Percentiles rank a stretch among this genome's conserved stretches.
phyloP scores from a whole-genome alignment of 2,888 invertebrate species.

The Gastrophysa polygoni region DNA sequence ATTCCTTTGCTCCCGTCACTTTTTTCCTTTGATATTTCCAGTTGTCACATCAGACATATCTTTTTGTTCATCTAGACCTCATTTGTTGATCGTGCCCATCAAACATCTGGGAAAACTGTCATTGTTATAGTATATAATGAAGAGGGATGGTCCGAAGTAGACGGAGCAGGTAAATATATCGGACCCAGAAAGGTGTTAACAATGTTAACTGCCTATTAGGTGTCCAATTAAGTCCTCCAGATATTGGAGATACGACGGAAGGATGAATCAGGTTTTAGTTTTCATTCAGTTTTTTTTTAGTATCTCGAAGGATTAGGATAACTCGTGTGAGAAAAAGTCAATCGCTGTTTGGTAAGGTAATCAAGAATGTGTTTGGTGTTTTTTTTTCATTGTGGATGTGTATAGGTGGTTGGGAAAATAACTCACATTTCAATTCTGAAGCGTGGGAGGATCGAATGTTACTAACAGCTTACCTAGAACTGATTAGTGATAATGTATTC shows the following conservation, averaged over 20 bases:
- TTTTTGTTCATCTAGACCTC: background rate
- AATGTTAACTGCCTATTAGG: slow-evolving; percentile 25
- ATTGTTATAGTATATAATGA: slow-evolving; percentile 14
- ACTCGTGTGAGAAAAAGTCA: background rate
- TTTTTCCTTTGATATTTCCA: too few species aligned
- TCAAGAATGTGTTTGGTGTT: background rate
- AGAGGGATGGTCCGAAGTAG: slow-evolving; percentile 12
- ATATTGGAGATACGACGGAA: background rate
- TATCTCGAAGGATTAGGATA: background rate
- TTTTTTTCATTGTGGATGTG: background rate
- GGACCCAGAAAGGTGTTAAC: slow-evolving; percentile 24
- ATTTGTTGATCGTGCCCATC: slow-evolving; percentile 4
- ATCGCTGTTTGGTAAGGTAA: background rate
- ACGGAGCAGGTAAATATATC: slow-evolving; percentile 11
- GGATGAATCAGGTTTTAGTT: background rate
- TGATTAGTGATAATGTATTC: too few species aligned
- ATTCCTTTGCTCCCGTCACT: too few species aligned
- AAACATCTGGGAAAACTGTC: slow-evolving; percentile 16
- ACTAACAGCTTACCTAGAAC: too few species aligned
- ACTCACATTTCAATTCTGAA: background rate
- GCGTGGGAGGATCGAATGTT: background rate
- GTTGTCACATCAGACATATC: too few species aligned
- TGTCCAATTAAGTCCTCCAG: slow-evolving; percentile 22
- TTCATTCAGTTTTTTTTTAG: background rate
- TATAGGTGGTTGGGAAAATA: too few species aligned